Evolutionary conservation across 2,797 vertebrate species (phyloP), one percentile per base, ranked within the genome.

Genomic region (Sebastes trivittatus): DNA sequence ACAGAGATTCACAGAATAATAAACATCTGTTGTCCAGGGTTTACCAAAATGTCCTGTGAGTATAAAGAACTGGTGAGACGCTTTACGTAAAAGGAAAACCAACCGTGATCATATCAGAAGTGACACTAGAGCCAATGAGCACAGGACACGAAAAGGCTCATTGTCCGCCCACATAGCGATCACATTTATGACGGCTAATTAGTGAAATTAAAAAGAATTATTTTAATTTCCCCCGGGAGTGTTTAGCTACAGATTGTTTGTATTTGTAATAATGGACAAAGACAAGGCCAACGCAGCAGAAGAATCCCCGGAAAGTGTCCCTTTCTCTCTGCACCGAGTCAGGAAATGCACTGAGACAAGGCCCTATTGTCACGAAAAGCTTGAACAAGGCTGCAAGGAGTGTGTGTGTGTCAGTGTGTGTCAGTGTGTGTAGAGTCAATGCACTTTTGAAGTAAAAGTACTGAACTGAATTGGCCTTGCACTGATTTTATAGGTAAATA

Each of bases 261-360:
- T 59, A 25, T 78, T 58, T 75, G 29, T 34, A 65, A 36, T 27
- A 62, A 62, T 62, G 42, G 10, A 52, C 27, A 60, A 14, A 49
- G 78, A 81, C 82, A 83, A 90, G 78, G 71, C 69, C 62, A 56
- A 38, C 4, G 6, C 36, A 54, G 77, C 52, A 69, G 82, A 93
- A 92, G 88, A 94, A 94, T 93, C 88, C 77, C 89, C 79, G 87
- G 92, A 93, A 93, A 92, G 75, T 66, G 75, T 90, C 83, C 76
- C 87, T 83, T 92, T 92, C 84, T 89, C 81, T 82, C 27, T 0
- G 4, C 73, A 56, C 54, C n/a, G 49, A 67, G 67, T 87, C 87
- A 88, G 92, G 93, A 93, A 94, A 87, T 55, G 62, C 58, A 59
- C 66, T 0, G 29, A 84, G 81, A 92, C 85, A 83, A 89, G 88